Evolutionary conservation across 2,113 vertebrate genomes (phyloP), one percentile per base, ranked within the genome.

Genomic region (Daboia siamensis): DNA sequence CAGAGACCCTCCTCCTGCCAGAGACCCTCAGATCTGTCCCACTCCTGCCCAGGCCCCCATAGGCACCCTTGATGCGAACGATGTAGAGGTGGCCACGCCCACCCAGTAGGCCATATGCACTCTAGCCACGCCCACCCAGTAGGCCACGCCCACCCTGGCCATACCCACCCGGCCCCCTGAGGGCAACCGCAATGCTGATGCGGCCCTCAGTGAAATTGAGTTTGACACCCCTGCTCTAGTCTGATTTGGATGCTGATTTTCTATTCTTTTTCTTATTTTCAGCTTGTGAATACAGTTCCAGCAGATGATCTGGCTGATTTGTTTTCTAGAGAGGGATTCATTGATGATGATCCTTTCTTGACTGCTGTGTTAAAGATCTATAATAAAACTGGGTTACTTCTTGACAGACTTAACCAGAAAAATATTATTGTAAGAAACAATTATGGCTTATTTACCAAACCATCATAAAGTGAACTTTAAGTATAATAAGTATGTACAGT

Each of bases 231-330:
- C n/a, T n/a, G n/a, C 10, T 87, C 85, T 69, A 3, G 11, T 23
- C 26, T 44, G 12, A 39, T 44, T 57, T 48, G 51, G 56, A 44
- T 39, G 15, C 1, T 44, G 5, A 26, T 64, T 33, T 91, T 61
- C 51, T 51, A 39, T 24, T 26, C 55, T 57, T 2, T 54, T 26
- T 9, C 59, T 33, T 33, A 23, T 17, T 55, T 74, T 8, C 90
- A 95, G 94, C 90, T 90, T 44, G 85, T 87, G 55, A 94, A 91
- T 33, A 93, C 90, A 7, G 26, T 88, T n/a, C 33, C 51, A 23
- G 88, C 94, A 24, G 86, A 39, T 9, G 91, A 9, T 10, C 44
- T 90, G 17, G 92, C 88, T n/a, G 88, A 91, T 48, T 24, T 93
- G n/a, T n/a, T 94, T 51, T 87, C 90, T 56, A 69, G 85, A 11